These are phyloP conservation scores for Sympetrum striolatum DNA, from an alignment of 2,888 invertebrate species.

Conservation along the genomic window DNA sequence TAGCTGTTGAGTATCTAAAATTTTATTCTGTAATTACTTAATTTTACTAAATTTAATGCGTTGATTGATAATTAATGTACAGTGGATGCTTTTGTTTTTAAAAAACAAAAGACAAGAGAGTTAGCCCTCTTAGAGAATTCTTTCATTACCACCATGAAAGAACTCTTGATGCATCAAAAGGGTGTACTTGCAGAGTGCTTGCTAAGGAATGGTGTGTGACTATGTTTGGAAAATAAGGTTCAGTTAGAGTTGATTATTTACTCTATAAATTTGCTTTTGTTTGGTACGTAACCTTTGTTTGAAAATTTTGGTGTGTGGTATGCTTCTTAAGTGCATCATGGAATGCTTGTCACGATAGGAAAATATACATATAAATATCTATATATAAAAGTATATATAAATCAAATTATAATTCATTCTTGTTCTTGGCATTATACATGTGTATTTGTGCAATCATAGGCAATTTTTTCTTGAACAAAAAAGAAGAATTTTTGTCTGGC, in stretches of 20 bases:
- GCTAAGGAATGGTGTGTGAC: neutral
- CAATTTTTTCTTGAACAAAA: slow-evolving; percentile 5
- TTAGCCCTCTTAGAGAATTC: neutral
- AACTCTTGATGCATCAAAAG: neutral
- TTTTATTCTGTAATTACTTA: slow-evolving; percentile 50
- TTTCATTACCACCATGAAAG: neutral
- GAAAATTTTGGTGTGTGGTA: neutral
- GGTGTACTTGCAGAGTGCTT: slow-evolving; percentile 8
- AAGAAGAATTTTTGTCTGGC: neutral
- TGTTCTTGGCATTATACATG: slow-evolving; percentile 20
- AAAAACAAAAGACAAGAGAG: neutral
- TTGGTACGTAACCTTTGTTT: neutral
- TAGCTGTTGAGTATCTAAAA: slow-evolving; percentile 51
- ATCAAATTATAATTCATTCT: neutral
- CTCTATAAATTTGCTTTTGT: neutral
- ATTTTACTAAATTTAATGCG: slow-evolving; percentile 39
- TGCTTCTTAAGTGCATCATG: neutral
- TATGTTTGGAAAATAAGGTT: neutral
- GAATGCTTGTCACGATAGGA: neutral
- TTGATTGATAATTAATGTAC: slow-evolving; percentile 21
- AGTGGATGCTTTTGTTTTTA: neutral
- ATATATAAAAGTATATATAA: neutral
- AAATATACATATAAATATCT: neutral
- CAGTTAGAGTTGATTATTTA: neutral
- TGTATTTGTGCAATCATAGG: slow-evolving; percentile 18